Evolutionary conservation across 2,797 vertebrate species (phyloP), one percentile per base, ranked within the genome.

Genomic region (Xenopus petersii): DNA sequence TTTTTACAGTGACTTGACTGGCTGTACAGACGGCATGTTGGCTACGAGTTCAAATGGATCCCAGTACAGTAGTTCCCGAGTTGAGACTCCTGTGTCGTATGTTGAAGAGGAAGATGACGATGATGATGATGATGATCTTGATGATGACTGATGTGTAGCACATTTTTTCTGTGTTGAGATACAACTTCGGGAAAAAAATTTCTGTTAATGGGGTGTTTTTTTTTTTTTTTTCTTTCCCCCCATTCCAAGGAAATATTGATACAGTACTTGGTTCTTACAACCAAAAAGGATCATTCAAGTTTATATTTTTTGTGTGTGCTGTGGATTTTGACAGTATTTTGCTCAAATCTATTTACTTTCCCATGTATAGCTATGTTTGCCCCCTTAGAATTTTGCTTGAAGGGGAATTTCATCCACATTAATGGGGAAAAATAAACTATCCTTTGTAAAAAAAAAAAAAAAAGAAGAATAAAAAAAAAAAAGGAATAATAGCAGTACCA

Each of bases 11-110:
- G 97, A 98, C 67, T 84, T 92, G 84, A 89, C 87, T 75, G 94
- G 94, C 0, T 95, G 94, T 68, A 93, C 94, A 0, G 97, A 98
- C 0, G 95, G 94, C 75, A 95, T 94, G 79, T 91, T 98, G 89
- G 97, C 97, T 65, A 98, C 97, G 62, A 99, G 96, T 88, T 98
- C 96, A 47, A 99, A 95, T 10, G 98, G 97, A 86, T 98, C 97
- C 71, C 97, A 99, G 89, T 98, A 98, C 90, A 98, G 97, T 33
- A 96, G 97, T 80, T 99, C 97, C 74, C 92, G 98, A 49, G 97
- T 99, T 67, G 97, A 98, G 89, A 99, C 98, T 8, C 98, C 98
- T 0, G 95, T 98, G 83, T 99, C 98, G 70, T 98, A 93, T 74
- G 95, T 97, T 79, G 92, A 94, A 2, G 93, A 94, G 0, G 93